These are phyloP conservation scores for Drosophila pegasa DNA, from an alignment of 2,888 invertebrate species.

Conservation along the genomic window DNA sequence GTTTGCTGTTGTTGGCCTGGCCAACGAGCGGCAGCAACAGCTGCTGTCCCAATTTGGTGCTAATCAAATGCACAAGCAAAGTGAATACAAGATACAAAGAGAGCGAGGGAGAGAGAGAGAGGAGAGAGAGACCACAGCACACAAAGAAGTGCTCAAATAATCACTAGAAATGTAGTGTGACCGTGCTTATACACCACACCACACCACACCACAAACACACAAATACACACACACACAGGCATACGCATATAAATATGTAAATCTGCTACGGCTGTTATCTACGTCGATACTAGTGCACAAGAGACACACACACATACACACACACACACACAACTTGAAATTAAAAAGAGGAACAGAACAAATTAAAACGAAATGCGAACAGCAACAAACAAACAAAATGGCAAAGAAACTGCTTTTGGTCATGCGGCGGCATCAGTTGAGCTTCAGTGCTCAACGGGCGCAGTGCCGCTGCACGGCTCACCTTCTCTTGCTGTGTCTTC, in stretches of 20 bases:
- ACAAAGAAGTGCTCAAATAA: slow-evolving; percentile 54
- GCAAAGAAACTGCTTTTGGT: slow-evolving; percentile 76
- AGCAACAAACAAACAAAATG: slow-evolving; percentile 70
- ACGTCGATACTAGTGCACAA: slow-evolving; percentile 45
- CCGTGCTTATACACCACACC: slow-evolving; percentile 24
- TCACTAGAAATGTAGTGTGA: slow-evolving; percentile 61
- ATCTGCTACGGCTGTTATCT: slow-evolving; percentile 54
- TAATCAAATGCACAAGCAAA: slow-evolving; percentile 71
- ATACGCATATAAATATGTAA: slow-evolving; percentile 41
- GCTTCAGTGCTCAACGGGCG: slow-evolving; percentile 74
- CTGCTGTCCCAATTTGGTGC: slow-evolving; percentile 72
- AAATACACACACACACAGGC: neutral
- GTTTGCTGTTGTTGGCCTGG: slow-evolving; percentile 44
- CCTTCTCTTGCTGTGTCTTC: slow-evolving; percentile 17
- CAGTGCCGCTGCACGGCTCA: slow-evolving; percentile 25
- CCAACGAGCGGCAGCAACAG: slow-evolving; percentile 59
- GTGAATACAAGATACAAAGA: slow-evolving; percentile 28
- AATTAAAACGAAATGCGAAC: slow-evolving; percentile 72
- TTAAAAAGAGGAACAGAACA: slow-evolving; percentile 24
- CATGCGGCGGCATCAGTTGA: slow-evolving; percentile 76
- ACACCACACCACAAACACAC: neutral
- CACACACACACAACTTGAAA: neutral
- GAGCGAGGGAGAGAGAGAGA: slow-evolving; percentile 3
- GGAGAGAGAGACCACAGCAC: slow-evolving; percentile 21
- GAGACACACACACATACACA: slow-evolving; percentile 3